A percentile compares a stretch with the other conserved stretches of the same genome.
phyloP scores from a whole-genome alignment of 1,140 invertebrate genomes.

The Chironomus tepperi region DNA sequence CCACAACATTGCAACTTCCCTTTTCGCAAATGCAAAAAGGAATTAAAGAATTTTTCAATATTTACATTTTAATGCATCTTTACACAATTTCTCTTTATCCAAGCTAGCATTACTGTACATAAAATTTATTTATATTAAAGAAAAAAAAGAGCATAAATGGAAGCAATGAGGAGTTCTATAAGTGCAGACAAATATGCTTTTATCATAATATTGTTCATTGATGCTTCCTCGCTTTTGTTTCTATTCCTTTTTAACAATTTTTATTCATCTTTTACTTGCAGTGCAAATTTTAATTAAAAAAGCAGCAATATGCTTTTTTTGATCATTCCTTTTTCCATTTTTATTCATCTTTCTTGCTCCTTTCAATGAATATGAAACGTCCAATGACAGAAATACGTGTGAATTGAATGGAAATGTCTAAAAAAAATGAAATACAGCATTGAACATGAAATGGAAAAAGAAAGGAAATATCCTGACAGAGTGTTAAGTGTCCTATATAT shows the following conservation, averaged over 20 bases:
- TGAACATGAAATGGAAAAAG: neutral
- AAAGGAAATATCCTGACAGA: neutral
- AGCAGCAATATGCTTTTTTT: neutral
- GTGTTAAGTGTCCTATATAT: neutral
- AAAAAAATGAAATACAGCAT: neutral
- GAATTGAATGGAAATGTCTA: neutral
- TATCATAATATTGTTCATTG: constrained; percentile 14
- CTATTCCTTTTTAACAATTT: neutral
- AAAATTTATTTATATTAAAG: neutral
- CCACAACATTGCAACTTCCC: no score
- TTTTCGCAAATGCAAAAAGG: no score
- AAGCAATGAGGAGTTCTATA: neutral
- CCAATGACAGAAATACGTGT: constrained; percentile 7
- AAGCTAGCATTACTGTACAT: neutral
- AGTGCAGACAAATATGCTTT: neutral
- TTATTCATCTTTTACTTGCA: neutral
- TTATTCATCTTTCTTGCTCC: neutral
- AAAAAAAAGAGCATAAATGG: no score
- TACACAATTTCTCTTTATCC: neutral
- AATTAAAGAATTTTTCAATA: no score
- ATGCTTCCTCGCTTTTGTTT: neutral
- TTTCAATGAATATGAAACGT: neutral
- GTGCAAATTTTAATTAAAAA: neutral
- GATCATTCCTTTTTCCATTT: neutral
- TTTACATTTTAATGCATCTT: neutral